phyloP scores from a whole-genome alignment of 2,888 invertebrate species.

The Xanthia togata region DNA sequence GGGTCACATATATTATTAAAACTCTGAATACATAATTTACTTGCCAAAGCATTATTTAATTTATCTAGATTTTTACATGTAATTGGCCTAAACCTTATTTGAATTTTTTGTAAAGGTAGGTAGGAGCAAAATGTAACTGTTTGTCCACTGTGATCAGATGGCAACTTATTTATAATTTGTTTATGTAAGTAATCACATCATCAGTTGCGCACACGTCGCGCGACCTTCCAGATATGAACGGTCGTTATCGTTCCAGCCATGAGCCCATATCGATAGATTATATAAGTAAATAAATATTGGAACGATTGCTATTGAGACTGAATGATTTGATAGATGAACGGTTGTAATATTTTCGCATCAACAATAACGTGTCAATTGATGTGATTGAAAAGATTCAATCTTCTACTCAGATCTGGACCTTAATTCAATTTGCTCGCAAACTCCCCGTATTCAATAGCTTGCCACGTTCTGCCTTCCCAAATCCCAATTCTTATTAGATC shows the following conservation, averaged over 20 bases:
- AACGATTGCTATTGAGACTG: constrained; percentile 15
- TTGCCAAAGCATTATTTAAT: no score
- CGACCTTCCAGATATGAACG: constrained; percentile 65
- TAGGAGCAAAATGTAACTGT: no score
- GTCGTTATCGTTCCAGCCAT: constrained; percentile 54
- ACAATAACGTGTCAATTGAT: neutral
- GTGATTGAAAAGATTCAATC: constrained; percentile 3
- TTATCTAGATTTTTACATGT: no score
- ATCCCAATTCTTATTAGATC: neutral
- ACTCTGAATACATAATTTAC: no score
- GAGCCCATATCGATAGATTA: constrained; percentile 53
- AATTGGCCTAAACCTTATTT: no score
- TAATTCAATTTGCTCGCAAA: neutral
- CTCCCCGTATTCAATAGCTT: neutral
- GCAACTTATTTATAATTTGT: no score
- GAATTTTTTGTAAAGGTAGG: no score
- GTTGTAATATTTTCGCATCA: neutral
- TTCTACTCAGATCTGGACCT: neutral
- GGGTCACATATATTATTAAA: no score
- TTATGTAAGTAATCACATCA: no score
- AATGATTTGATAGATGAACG: neutral
- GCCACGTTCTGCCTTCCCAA: neutral
- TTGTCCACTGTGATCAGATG: no score
- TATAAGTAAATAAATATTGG: constrained; percentile 53
- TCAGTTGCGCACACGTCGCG: constrained; percentile 38